A percentile compares a stretch with the other conserved stretches of the same genome.
phyloP scores from a whole-genome alignment of 2,113 vertebrate genomes.

The Alaudala cheleensis region DNA sequence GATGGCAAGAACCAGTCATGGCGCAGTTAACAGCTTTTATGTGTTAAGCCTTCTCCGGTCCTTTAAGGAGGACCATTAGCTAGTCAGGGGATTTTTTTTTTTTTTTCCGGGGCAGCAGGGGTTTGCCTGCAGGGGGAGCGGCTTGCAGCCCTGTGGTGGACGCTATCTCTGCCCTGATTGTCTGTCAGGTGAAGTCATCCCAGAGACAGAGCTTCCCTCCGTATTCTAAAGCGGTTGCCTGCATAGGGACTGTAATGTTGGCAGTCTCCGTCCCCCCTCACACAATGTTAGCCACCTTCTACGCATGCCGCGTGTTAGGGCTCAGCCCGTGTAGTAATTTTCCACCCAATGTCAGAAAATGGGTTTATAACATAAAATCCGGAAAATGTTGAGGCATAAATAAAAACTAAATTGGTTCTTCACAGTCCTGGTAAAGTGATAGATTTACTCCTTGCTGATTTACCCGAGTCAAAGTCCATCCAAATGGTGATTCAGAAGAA shows the following conservation, averaged over 20 bases:
- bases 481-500: neutral
- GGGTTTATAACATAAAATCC: neutral
- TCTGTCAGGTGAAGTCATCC: too few relatives aligned
- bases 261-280: too few relatives aligned
- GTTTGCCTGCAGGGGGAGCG: neutral
- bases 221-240: neutral
- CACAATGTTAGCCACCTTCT: neutral
- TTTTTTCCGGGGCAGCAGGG: neutral
- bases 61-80: neutral
- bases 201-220: too few relatives aligned
- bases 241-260: neutral
- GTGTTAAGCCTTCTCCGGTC: neutral
- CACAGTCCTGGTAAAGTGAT: neutral
- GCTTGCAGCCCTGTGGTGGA: neutral
- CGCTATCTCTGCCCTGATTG: neutral
- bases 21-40: neutral
- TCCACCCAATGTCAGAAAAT: neutral
- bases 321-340: neutral
- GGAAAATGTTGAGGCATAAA: neutral
- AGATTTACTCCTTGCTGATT: neutral
- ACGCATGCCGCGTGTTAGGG: neutral
- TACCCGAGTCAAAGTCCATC: neutral
- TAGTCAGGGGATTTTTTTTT: neutral
- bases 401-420: neutral
- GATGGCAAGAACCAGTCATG: fast-evolving